Conservation (phyloP, 1,140 invertebrate genomes). For the Eupeodes corollae region DNA sequence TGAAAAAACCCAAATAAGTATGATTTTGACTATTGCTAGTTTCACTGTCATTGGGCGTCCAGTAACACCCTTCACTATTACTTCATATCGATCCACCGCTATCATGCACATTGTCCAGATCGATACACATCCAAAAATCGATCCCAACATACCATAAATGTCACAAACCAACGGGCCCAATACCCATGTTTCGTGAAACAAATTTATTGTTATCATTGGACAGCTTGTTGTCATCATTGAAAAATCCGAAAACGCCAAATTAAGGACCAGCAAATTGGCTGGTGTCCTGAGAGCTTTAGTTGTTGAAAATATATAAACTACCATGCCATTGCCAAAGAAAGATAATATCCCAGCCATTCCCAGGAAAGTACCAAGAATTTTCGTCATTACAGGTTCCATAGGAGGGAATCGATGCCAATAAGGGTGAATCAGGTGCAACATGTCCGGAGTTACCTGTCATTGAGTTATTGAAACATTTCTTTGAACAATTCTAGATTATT, state of each 20-base stretch:
- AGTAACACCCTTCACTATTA: constrained; percentile 67
- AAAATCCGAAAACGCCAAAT: constrained; percentile 56
- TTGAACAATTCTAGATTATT: too few relatives aligned
- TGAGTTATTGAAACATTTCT: neutral
- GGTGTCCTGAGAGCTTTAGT: constrained; percentile 47
- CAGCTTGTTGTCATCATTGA: constrained; percentile 76
- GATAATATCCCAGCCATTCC: constrained; percentile 34
- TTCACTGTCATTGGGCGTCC: constrained; percentile 56
- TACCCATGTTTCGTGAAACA: constrained; percentile 78
- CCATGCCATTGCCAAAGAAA: constrained; percentile 47
- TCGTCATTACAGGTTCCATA: constrained; percentile 60
- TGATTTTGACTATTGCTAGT: constrained; percentile 52
- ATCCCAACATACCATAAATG: constrained; percentile 67
- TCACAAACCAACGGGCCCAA: constrained; percentile 72
- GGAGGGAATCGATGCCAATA: constrained; percentile 69
- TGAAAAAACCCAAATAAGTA: constrained; percentile 57
- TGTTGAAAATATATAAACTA: constrained; percentile 50
- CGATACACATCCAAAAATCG: constrained; percentile 67
- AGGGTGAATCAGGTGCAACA: constrained; percentile 57
- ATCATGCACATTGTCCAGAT: constrained; percentile 82
- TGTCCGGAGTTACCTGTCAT: constrained; percentile 55
- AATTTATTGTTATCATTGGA: constrained; percentile 75
- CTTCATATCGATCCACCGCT: constrained; percentile 75
- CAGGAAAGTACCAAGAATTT: constrained; percentile 30
- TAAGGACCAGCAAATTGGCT: constrained; percentile 47